These are phyloP conservation scores for Oscheius onirici DNA, from an alignment of 2,888 invertebrate genomes.

Conservation along the genomic window DNA sequence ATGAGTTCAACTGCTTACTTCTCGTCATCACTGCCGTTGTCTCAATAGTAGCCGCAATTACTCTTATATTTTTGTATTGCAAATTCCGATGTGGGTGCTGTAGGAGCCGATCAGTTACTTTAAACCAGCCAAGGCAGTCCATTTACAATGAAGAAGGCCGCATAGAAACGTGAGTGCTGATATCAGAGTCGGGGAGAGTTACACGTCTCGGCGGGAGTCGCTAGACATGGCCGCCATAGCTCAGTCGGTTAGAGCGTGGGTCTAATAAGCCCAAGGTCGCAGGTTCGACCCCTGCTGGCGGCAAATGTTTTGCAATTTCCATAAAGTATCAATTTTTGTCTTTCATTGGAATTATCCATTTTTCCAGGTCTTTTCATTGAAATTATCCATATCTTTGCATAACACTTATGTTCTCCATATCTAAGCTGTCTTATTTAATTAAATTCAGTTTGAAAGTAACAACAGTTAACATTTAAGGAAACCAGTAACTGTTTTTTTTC, in stretches of 20 bases:
- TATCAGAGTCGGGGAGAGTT: not conserved
- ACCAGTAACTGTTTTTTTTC: no score
- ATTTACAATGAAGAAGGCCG: not conserved
- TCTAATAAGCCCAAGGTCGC: constrained; percentile 71
- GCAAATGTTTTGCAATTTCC: constrained; percentile 56
- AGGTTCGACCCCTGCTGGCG: constrained; percentile 71
- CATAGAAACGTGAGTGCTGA: constrained; percentile 14
- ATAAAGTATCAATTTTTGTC: no score
- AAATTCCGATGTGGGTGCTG: constrained; percentile 41
- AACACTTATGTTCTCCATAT: no score
- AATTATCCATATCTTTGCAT: no score
- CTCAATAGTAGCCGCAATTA: constrained; percentile 31
- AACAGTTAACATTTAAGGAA: no score
- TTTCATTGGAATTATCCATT: no score
- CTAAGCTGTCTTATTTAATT: no score
- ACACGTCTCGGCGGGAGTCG: not conserved
- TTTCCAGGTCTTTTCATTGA: no score
- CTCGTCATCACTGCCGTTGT: constrained; percentile 39
- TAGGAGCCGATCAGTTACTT: constrained; percentile 1
- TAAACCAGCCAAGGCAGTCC: constrained; percentile 12
- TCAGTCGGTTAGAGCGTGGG: constrained; percentile 72
- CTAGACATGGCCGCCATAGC: constrained; percentile 63
- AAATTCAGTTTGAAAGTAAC: no score
- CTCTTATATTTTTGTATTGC: constrained; percentile 38
- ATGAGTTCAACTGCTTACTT: constrained; percentile 44